Evolutionary conservation across 2,113 vertebrate genomes (phyloP), one percentile per base, ranked within the genome.

Genomic region (Cavia porcellus): DNA sequence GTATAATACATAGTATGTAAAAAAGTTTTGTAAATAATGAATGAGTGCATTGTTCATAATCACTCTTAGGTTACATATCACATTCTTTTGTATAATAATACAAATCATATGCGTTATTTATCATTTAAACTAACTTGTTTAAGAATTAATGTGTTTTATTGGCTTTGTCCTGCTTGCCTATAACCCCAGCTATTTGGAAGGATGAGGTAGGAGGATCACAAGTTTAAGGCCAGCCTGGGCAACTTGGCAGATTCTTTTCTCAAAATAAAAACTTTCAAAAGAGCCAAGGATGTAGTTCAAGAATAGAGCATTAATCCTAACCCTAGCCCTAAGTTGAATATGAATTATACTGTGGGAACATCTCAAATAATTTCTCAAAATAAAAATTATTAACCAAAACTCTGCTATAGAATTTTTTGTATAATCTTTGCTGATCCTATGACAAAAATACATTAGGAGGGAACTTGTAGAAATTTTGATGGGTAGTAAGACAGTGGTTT

Each of bases 341-440:
- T 88, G 90, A 93, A 75, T 92, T n/a, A 90, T 57, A 74, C 17
- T 32, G 4, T 38, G 35, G 24, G 10, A 87, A 89, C 22, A 90
- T 96, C 85, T 94, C n/a, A 93, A 52, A 85, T 45, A 85, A 85
- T 64, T 85, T 64, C 24, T 95, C 52, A 95, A 93, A 88, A 77
- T 81, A 92, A 45, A 94, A 90, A 94, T 96, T 92, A 90, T n/a
- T 72, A 95, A 82, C 45, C 59, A 83, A 38, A 70, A 52, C 42
- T 86, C 22, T 81, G 59, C 59, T 87, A 35, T 35, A 59, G 61
- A 96, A 89, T n/a, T 86, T 59, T 86, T 68, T 92, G 15, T 68
- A 59, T 64, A 74, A 91, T 72, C 68, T 89, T 82, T 70, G 28
- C 87, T 85, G 47, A 38, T 64, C 80, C 35, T 86, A 45, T 80